These are phyloP conservation scores for Rhopilema esculentum DNA, from an alignment of 30 jellyfish, hydroid and myxozoan species.

Conservation along the genomic window DNA sequence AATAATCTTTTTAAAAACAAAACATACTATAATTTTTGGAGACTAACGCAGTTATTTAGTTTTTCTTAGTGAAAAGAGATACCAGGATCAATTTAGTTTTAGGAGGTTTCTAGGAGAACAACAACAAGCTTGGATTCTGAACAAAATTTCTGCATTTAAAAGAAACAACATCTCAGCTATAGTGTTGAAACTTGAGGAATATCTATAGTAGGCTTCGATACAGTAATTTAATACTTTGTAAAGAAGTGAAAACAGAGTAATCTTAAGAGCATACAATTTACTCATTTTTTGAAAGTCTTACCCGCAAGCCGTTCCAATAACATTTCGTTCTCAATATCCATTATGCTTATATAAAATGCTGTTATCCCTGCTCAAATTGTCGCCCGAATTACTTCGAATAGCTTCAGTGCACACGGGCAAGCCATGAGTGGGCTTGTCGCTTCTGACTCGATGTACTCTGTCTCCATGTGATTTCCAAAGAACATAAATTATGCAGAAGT, in stretches of 20 bases:
- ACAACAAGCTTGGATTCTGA: not conserved
- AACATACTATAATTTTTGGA: no score
- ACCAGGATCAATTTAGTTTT: not conserved
- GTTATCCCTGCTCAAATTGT: not conserved
- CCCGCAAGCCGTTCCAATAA: conserved; percentile 58
- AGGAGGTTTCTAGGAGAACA: not conserved
- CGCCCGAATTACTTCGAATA: not conserved
- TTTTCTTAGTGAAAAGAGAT: not conserved
- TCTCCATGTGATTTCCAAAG: conserved; percentile 48
- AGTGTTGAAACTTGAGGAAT: not conserved
- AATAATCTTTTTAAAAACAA: no score
- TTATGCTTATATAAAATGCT: not conserved
- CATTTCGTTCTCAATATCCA: conserved; percentile 43
- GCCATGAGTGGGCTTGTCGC: conserved; percentile 19
- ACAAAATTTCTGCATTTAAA: not conserved
- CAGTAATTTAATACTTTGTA: no score
- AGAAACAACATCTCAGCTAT: not conserved
- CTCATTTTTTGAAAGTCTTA: not conserved
- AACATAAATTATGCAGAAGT: conserved; percentile 43
- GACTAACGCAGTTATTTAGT: no score
- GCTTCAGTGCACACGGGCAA: conserved; percentile 11
- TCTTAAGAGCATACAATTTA: no score
- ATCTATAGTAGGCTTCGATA: no score
- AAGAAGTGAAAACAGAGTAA: no score
- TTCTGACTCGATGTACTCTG: conserved; percentile 26